Evolutionary conservation across 30 jellyfish, hydroid and myxozoan genomes (phyloP).

Genomic region (Aurelia coerulea): DNA sequence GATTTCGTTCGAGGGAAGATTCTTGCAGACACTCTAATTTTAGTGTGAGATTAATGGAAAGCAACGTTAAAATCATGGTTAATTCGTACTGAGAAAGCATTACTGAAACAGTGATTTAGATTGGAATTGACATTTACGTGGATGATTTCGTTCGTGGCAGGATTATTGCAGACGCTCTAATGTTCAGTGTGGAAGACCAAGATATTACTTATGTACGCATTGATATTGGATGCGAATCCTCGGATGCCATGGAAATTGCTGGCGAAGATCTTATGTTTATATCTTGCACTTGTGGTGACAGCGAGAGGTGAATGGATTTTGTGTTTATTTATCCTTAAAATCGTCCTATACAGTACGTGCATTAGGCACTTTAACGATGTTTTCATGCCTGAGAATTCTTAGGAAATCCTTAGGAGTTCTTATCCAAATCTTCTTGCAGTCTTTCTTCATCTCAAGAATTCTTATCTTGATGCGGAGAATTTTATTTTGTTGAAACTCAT

Average conservation of each 20-base stretch:
- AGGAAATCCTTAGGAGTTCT: no score
- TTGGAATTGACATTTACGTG: slow-evolving; percentile 6
- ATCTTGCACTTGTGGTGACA: slow-evolving; percentile 38
- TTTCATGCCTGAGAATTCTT: no score
- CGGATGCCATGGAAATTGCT: slow-evolving; percentile 71
- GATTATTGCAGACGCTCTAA: slow-evolving; percentile 66
- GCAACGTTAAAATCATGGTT: neutral
- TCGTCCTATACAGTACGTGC: neutral
- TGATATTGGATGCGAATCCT: slow-evolving; percentile 44
- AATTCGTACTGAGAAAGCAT: neutral
- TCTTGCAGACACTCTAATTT: no score
- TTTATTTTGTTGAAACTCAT: no score
- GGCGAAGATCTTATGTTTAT: slow-evolving; percentile 34
- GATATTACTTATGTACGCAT: slow-evolving; percentile 63
- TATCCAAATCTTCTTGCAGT: no score
- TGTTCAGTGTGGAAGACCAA: slow-evolving; percentile 52
- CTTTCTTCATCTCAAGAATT: no score
- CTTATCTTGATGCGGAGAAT: no score
- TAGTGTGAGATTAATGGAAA: neutral
- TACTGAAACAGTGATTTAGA: neutral
- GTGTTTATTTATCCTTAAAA: neutral
- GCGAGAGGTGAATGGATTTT: slow-evolving; percentile 7
- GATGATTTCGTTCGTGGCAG: slow-evolving; percentile 48
- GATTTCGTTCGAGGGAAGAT: no score
- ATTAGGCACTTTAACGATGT: no score